Conservation (phyloP, 2,113 vertebrate species). For the Saguinus imperator region DNA sequence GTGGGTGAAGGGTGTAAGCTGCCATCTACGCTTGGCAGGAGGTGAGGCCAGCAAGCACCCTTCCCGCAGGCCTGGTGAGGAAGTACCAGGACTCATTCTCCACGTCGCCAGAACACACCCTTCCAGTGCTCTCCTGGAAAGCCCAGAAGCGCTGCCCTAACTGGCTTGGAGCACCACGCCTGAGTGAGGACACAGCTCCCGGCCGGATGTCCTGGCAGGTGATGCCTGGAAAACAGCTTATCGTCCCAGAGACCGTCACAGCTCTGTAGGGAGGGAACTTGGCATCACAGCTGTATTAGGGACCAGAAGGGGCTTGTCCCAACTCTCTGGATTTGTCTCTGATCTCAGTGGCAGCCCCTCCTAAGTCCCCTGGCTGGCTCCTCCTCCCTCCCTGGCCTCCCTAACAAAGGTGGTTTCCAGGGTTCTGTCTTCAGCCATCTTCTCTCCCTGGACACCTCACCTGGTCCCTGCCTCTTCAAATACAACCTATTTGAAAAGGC, state of each 20-base stretch:
- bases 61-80: neutral
- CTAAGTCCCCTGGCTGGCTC: neutral
- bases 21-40: fast-evolving
- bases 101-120: no score
- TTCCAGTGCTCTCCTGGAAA: neutral
- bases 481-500: neutral
- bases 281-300: neutral
- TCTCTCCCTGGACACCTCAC: neutral
- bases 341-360: neutral
- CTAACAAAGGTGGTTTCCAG: fast-evolving
- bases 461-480: neutral
- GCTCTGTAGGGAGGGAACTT: neutral
- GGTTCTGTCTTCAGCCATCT: neutral
- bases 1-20: fast-evolving
- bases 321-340: neutral
- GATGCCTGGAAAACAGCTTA: neutral
- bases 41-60: fast-evolving
- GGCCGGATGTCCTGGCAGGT: neutral
- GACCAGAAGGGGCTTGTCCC: neutral
- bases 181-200: neutral
- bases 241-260: no score
- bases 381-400: neutral
- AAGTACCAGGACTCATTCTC: fast-evolving
- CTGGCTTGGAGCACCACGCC: neutral
- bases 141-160: no score